Conservation (phyloP, 2,888 invertebrate species). For the Craniophora ligustri region DNA sequence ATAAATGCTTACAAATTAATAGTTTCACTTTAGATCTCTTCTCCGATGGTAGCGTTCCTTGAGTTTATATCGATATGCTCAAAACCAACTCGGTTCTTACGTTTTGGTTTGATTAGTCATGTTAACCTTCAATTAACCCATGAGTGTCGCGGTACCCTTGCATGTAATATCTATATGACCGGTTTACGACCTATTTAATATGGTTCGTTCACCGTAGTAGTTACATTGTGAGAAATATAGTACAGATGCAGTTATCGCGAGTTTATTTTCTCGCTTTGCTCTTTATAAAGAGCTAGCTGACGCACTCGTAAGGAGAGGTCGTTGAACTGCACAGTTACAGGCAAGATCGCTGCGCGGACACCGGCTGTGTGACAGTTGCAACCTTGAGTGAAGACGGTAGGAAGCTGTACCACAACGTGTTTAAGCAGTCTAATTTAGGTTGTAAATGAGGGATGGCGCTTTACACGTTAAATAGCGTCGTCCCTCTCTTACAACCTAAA, state of each 20-base stretch:
- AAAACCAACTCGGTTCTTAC: conserved; percentile 40
- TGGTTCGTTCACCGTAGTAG: conserved; percentile 78
- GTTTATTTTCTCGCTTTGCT: conserved; percentile 85
- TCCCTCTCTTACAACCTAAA: too few species aligned
- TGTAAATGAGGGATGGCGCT: too few species aligned
- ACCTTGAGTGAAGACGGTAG: conserved; percentile 62
- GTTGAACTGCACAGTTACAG: conserved; percentile 75
- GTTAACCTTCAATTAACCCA: conserved; percentile 67
- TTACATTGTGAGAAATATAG: conserved; percentile 67
- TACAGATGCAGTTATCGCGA: conserved; percentile 81
- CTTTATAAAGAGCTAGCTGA: conserved; percentile 84
- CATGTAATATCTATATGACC: conserved; percentile 67
- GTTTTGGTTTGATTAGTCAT: conserved; percentile 58
- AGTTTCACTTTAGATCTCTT: conserved; percentile 53
- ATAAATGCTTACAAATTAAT: conserved; percentile 68
- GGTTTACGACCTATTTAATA: conserved; percentile 76
- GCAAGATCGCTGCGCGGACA: conserved; percentile 69
- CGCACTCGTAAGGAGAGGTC: conserved; percentile 79
- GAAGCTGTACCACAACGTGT: too few species aligned
- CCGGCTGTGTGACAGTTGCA: conserved; percentile 72
- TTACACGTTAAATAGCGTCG: too few species aligned
- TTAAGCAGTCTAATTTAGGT: too few species aligned
- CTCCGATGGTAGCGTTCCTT: conserved; percentile 8
- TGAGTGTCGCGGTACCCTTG: conserved; percentile 69
- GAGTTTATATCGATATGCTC: conserved; percentile 13